Evolutionary conservation across 2,797 vertebrate species (phyloP), one percentile per base, ranked within the genome.

Genomic region (Scolopax bukidnonensis): DNA sequence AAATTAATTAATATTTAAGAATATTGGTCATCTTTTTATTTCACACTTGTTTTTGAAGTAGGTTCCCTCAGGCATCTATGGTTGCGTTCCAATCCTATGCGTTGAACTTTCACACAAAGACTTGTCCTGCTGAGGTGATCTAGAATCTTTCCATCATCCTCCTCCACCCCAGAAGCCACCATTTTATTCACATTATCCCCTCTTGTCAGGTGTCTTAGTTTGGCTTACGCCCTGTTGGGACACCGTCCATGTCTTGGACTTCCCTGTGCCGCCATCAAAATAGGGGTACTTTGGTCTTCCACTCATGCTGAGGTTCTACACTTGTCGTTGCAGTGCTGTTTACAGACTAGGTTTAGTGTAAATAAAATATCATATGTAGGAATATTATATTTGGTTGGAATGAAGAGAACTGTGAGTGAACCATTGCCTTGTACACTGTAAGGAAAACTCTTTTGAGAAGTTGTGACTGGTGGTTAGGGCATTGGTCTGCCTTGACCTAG

Each of bases 1-100:
- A 94, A 90, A 93, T 95, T 95, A 95, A 97, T 95, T 97, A 90
- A 68, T 95, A 94, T 96, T 92, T 93, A 95, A 86, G 81, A 95
- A 89, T 95, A 95, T 94, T 94, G 82, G 84, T 94, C 10, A 4
- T 93, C 83, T 86, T 87, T 97, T 96, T 87, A 84, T 84, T 89
- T 67, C 33, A 25, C 57, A 17, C 60, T 92, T 80, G 27, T 32
- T 93, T 97, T 93, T 96, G 56, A 32, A 75, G 60, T 47, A 36
- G 51, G 65, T 96, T 90, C 75, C 64, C 64, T 82, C 80, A 81
- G 71, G 53, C 60, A 33, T 78, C 83, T 94, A 45, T 70, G 56
- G 11, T 47, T 78, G 61, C 61, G 6, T 65, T 60, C 64, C 57
- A 91, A 21, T 88, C 60, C 56, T 19, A 12, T 59, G 21, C 41